Percentiles rank a stretch among this genome's conserved stretches.
Evolutionary conservation across 2,113 vertebrate genomes (phyloP).

Genomic region (Ursus arctos): DNA sequence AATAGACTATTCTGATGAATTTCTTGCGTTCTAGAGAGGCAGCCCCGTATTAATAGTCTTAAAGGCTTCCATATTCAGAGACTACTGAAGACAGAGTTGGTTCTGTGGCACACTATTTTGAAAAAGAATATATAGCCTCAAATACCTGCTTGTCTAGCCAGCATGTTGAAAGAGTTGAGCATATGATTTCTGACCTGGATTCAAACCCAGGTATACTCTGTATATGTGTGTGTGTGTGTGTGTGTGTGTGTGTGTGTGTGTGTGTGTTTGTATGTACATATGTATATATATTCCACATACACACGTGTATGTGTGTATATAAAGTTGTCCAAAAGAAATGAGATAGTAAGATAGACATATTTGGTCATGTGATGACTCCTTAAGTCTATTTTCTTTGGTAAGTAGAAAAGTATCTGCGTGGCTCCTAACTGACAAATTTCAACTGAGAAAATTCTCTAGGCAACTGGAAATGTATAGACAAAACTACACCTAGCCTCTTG

Average conservation of each 20-base stretch:
- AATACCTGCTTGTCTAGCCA: conserved; percentile 3
- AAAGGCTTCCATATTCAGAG: not conserved
- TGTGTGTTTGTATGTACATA: too few species aligned
- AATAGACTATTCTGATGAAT: not conserved
- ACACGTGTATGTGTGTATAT: not conserved
- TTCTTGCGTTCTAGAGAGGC: not conserved
- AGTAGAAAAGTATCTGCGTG: conserved; percentile 22
- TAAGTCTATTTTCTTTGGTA: conserved; percentile 40
- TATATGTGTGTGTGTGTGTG: too few species aligned
- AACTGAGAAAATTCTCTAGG: not conserved
- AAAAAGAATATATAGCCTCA: not conserved
- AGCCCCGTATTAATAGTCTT: not conserved
- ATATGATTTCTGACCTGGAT: conserved; percentile 28
- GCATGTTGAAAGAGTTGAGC: not conserved
- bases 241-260: too few species aligned
- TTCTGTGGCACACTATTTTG: not conserved
- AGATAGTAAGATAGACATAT: conserved; percentile 22
- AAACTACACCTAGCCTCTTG: conserved; percentile 23
- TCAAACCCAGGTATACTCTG: not conserved
- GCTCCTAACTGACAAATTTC: not conserved
- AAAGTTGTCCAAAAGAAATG: conserved; percentile 33
- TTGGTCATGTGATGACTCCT: conserved; percentile 22
- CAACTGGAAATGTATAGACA: conserved; percentile 3
- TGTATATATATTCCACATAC: too few species aligned
- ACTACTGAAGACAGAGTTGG: not conserved